A percentile compares a stretch with the other conserved stretches of the same genome.
Conservation (phyloP, 2,797 vertebrate genomes). For the Rhadinocentrus ornatus region DNA sequence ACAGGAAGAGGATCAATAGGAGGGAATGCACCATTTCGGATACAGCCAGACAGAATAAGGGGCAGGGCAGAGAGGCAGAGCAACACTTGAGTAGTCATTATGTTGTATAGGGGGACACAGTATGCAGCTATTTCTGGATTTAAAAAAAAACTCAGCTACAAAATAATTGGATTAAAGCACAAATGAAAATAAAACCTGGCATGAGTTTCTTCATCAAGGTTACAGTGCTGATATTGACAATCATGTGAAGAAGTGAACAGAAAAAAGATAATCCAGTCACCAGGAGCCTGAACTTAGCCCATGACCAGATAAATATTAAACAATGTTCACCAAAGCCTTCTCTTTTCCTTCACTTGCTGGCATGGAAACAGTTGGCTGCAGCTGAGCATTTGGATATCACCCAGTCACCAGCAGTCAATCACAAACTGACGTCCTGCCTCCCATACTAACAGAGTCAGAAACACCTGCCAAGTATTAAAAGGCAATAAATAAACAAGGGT, state of each 20-base stretch:
- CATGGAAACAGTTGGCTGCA: slow-evolving; percentile 69
- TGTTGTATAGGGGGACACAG: slow-evolving; percentile 65
- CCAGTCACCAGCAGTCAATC: slow-evolving; percentile 65
- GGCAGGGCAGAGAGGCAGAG: slow-evolving; percentile 72
- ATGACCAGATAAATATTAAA: slow-evolving; percentile 37
- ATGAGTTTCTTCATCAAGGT: slow-evolving; percentile 50
- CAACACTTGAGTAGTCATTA: slow-evolving; percentile 74
- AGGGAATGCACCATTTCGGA: slow-evolving; percentile 82
- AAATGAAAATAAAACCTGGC: slow-evolving; percentile 59
- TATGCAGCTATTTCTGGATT: slow-evolving; percentile 57
- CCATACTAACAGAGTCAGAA: slow-evolving; percentile 57
- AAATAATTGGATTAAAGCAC: slow-evolving; percentile 65
- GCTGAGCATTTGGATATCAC: slow-evolving; percentile 67
- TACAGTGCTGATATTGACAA: slow-evolving; percentile 34
- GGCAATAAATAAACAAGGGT: slow-evolving; percentile 72
- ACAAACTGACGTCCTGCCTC: slow-evolving; percentile 57
- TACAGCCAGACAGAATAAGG: slow-evolving; percentile 76
- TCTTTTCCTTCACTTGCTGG: slow-evolving; percentile 48
- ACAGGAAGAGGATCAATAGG: slow-evolving; percentile 81
- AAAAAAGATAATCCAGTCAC: slow-evolving; percentile 3
- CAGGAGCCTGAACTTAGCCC: slow-evolving; percentile 6
- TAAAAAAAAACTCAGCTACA: slow-evolving; percentile 46
- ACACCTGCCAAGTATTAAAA: slow-evolving; percentile 72
- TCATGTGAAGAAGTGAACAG: neutral
- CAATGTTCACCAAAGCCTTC: slow-evolving; percentile 35